A percentile compares a stretch with the other conserved stretches of the same genome.
Evolutionary conservation across 1,140 invertebrate species (phyloP).

Genomic region (Zelostemma sp.): DNA sequence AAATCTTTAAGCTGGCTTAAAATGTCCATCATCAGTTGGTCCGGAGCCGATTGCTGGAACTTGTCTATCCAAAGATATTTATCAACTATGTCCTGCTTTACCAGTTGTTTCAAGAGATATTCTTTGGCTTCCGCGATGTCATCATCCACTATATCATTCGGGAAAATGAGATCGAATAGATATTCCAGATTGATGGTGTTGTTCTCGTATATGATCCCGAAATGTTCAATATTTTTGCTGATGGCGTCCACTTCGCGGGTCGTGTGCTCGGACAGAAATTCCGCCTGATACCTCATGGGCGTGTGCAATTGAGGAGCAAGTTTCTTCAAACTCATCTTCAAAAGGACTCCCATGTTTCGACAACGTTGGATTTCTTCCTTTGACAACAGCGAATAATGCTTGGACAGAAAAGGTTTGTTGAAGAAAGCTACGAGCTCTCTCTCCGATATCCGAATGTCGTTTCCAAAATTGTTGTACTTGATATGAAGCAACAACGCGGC

Average conservation of each 20-base stretch:
- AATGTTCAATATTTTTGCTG: conserved; percentile 47
- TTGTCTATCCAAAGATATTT: conserved; percentile 34
- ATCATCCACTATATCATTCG: conserved; percentile 35
- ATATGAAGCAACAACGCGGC: conserved; percentile 35
- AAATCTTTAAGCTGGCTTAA: conserved; percentile 37
- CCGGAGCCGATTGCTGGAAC: conserved; percentile 38
- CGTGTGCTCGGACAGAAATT: conserved; percentile 21
- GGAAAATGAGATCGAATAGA: conserved; percentile 45
- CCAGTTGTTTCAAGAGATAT: conserved; percentile 26
- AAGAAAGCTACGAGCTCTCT: conserved; percentile 22
- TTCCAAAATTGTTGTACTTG: conserved; percentile 37
- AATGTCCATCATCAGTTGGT: conserved; percentile 42
- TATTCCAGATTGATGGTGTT: conserved; percentile 40
- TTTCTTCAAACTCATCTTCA: conserved; percentile 25
- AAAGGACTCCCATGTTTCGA: conserved; percentile 18
- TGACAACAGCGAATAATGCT: not conserved
- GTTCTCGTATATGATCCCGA: conserved; percentile 46
- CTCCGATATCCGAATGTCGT: conserved; percentile 35
- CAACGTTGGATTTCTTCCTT: not conserved
- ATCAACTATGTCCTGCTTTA: conserved; percentile 18
- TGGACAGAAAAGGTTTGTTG: not conserved
- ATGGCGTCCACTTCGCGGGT: conserved; percentile 30
- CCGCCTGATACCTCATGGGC: conserved; percentile 4
- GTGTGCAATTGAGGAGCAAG: not conserved
- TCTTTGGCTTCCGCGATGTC: conserved; percentile 44